Evolutionary conservation across 2,113 vertebrate genomes (phyloP).

Genomic region (Orthochromis indermauri): DNA sequence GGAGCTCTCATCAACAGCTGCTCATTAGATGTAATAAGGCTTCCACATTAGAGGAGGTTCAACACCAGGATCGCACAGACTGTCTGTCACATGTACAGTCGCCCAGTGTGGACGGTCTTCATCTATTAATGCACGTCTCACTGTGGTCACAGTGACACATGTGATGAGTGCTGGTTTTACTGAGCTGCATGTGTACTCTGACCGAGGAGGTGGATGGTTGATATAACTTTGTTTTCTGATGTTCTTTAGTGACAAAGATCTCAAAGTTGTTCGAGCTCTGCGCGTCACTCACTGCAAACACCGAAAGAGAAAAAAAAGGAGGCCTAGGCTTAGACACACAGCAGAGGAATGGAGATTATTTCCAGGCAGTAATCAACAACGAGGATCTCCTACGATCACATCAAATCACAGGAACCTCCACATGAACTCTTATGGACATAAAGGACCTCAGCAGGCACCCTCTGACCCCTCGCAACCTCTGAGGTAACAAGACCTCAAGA

Average conservation of each 20-base stretch:
- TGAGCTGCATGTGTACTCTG: not conserved
- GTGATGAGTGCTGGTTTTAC: not conserved
- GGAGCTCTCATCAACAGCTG: conserved; percentile 39
- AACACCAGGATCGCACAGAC: not conserved
- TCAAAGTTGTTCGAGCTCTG: not conserved
- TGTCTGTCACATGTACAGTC: not conserved
- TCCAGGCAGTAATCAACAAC: not conserved
- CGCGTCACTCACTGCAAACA: not conserved
- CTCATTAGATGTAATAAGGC: conserved; percentile 52
- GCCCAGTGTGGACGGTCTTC: not conserved
- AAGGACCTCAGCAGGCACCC: not conserved
- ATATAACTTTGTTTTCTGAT: not conserved
- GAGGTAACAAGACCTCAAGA: not conserved
- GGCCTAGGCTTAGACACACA: not conserved
- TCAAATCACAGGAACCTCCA: not conserved
- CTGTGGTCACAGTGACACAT: not conserved
- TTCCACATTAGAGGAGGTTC: conserved; percentile 9
- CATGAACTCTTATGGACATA: not conserved
- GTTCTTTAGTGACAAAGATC: not conserved
- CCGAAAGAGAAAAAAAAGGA: not conserved
- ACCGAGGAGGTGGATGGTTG: not conserved
- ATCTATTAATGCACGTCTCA: not conserved
- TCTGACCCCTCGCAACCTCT: not conserved
- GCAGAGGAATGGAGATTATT: not conserved
- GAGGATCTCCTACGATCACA: not conserved